These are phyloP conservation scores for Maniola jurtina DNA, from an alignment of 1,140 invertebrate genomes.

Conservation along the genomic window DNA sequence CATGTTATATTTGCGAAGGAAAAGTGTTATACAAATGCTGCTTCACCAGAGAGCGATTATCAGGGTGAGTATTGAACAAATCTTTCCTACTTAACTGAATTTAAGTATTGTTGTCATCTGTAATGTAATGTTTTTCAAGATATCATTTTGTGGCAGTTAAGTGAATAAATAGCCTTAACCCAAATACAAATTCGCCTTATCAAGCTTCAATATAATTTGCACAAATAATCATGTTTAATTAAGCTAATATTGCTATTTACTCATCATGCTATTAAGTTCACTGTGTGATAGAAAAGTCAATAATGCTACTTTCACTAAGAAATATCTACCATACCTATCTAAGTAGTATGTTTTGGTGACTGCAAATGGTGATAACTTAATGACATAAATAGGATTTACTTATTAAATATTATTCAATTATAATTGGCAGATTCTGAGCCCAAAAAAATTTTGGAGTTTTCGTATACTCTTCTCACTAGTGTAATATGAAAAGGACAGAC, in stretches of 20 bases:
- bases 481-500: too few relatives aligned
- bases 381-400: too few relatives aligned
- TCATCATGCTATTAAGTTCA: neutral
- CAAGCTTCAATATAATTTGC: slow-evolving; percentile 26
- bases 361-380: too few relatives aligned
- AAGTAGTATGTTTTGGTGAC: too few relatives aligned
- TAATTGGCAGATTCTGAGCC: too few relatives aligned
- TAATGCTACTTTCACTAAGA: too few relatives aligned
- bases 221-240: slow-evolving; percentile 16
- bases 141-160: neutral
- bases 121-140: neutral
- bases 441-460: too few relatives aligned
- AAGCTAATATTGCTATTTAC: neutral
- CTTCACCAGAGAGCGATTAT: slow-evolving; percentile 81
- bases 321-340: too few relatives aligned
- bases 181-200: slow-evolving; percentile 33
- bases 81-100: too few relatives aligned
- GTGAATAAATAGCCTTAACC: slow-evolving; percentile 35
- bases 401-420: too few relatives aligned
- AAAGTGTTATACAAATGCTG: slow-evolving; percentile 84
- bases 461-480: too few relatives aligned
- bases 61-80: slow-evolving; percentile 70
- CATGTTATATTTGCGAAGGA: slow-evolving; percentile 82
- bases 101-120: neutral
- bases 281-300: neutral